Evolutionary conservation across 2,113 vertebrate genomes (phyloP).

Genomic region (Xiphorhynchus elegans): DNA sequence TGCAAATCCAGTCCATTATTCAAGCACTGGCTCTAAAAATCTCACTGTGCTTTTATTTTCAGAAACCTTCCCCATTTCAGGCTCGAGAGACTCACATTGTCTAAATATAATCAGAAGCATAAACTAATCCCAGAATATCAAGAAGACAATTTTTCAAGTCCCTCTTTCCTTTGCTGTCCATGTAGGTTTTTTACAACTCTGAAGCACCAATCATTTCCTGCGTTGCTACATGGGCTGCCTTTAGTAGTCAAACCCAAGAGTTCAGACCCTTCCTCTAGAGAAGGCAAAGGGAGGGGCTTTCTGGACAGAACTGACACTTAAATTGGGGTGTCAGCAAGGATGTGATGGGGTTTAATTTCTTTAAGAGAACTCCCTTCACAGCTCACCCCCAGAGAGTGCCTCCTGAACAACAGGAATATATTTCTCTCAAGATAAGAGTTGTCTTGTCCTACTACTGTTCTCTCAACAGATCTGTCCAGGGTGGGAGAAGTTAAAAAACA

Average conservation of each 20-base stretch:
- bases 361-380: neutral
- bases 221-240: neutral
- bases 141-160: neutral
- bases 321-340: neutral
- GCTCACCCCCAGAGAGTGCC: neutral
- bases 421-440: neutral
- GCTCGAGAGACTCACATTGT: neutral
- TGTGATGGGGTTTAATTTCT: neutral
- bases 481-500: neutral
- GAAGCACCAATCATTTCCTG: neutral
- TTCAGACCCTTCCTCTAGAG: neutral
- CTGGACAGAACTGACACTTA: neutral
- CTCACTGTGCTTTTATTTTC: neutral
- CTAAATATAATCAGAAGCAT: neutral
- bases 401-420: rapidly evolving
- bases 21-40: neutral
- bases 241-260: neutral
- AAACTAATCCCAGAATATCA: neutral
- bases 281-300: neutral
- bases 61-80: neutral
- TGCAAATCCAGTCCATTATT: neutral
- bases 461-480: neutral
- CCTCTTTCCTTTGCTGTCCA: neutral
- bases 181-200: neutral
- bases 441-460: neutral